These are phyloP conservation scores for Philypnodon macrostomus DNA, from an alignment of 2,797 vertebrate species.

Conservation along the genomic window DNA sequence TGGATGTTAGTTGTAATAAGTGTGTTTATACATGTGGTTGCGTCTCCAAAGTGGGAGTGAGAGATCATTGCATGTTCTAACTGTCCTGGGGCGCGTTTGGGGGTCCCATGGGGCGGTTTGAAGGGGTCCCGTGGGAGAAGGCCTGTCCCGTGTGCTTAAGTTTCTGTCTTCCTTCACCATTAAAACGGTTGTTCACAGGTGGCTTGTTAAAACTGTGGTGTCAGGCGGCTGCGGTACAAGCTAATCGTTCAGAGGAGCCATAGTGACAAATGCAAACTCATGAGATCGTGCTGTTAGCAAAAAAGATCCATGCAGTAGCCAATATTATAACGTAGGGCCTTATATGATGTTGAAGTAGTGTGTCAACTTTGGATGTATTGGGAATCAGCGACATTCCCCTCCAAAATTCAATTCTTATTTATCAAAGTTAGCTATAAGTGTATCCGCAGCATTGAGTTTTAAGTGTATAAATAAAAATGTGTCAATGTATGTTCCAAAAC, in stretches of 20 bases:
- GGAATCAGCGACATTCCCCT: too few relatives aligned
- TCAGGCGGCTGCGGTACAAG: slow-evolving; percentile 39
- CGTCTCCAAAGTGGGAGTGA: slow-evolving; percentile 49
- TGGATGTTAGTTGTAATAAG: too few relatives aligned
- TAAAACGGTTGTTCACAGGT: slow-evolving; percentile 79
- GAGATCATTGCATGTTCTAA: slow-evolving; percentile 75
- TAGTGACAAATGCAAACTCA: slow-evolving; percentile 46
- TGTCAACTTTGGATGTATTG: too few relatives aligned
- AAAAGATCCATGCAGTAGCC: too few relatives aligned
- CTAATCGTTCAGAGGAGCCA: slow-evolving; percentile 45
- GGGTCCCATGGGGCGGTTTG: slow-evolving; percentile 62
- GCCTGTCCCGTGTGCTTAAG: slow-evolving; percentile 68
- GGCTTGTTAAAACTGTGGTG: slow-evolving; percentile 71
- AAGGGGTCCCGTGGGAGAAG: slow-evolving; percentile 61
- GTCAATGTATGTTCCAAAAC: too few relatives aligned
- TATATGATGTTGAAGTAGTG: not conserved
- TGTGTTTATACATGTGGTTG: too few relatives aligned
- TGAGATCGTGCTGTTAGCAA: slow-evolving; percentile 16
- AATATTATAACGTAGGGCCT: too few relatives aligned
- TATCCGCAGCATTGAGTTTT: too few relatives aligned
- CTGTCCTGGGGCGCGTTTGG: slow-evolving; percentile 62
- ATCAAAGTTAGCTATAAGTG: too few relatives aligned
- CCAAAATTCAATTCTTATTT: too few relatives aligned
- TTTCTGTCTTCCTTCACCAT: slow-evolving; percentile 75
- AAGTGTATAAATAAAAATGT: too few relatives aligned